Conservation (phyloP, 2,113 vertebrate genomes). For the Lutjanus erythropterus region DNA sequence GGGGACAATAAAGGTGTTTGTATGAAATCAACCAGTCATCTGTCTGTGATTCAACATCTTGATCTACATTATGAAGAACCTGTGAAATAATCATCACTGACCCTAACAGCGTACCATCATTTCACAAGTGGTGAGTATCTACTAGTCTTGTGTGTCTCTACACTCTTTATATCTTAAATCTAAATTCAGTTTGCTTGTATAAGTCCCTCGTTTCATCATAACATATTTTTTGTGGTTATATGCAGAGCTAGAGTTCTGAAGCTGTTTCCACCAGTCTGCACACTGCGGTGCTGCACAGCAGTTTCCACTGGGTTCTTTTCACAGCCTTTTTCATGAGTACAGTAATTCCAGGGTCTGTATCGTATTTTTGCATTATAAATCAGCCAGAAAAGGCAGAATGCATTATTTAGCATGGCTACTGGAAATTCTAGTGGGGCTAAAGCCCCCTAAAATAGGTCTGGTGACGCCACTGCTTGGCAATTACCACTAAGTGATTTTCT, state of each 20-base stretch:
- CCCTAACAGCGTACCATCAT: neutral
- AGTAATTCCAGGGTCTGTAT: conserved; percentile 43
- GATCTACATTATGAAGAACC: neutral
- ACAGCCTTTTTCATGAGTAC: conserved; percentile 14
- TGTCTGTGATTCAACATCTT: neutral
- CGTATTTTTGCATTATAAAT: conserved; percentile 68
- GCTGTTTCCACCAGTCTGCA: conserved; percentile 11
- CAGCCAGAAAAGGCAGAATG: conserved; percentile 34
- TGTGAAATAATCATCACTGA: neutral
- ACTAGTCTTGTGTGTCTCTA: neutral
- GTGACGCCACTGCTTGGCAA: conserved; percentile 35
- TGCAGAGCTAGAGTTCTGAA: neutral
- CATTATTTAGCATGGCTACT: conserved; percentile 59
- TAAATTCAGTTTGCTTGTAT: neutral
- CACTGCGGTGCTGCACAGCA: neutral
- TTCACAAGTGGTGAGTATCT: neutral
- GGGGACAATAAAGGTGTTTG: neutral
- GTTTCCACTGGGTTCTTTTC: conserved; percentile 22
- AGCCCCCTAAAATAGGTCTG: conserved; percentile 58
- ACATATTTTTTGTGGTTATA: neutral
- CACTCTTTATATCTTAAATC: neutral
- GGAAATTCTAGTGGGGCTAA: conserved; percentile 54
- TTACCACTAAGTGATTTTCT: conserved; percentile 25
- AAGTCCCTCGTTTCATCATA: neutral
- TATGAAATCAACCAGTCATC: neutral